Evolutionary conservation across 2,797 vertebrate species (phyloP), one percentile per base, ranked within the genome.

Genomic region (Macroramphosus scolopax): DNA sequence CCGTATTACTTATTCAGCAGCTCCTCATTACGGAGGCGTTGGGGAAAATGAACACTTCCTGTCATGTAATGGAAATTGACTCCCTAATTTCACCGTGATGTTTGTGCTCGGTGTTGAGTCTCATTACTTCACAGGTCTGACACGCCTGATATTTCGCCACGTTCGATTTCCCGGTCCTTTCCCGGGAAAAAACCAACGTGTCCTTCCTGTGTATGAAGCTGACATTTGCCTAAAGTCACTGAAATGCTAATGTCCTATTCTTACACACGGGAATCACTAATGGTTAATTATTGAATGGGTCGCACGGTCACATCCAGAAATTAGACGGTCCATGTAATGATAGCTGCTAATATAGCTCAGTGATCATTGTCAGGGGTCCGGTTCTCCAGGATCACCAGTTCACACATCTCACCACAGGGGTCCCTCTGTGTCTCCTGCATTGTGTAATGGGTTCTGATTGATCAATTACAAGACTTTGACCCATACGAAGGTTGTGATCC

Each of bases 391-490:
- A 65, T 68, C 68, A 63, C 43, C 61, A 29, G 77, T 61, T 77
- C 75, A 62, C 6, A 51, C 36, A 31, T 58, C 43, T 58, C 34
- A 42, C 39, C 24, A 8, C 7, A 2, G 5, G 55, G 64, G 63
- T 57, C 48, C 43, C 10, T 29, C 38, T 36, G 25, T 47, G 15
- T 52, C 39, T 47, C 52, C 35, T 50, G 30, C 55, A 8, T 30
- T 63, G 74, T 77, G 57, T 52, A 65, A 75, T 63, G 72, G 63
- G 24, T 74, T 57, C 57, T 77, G 67, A 82, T 78, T 50, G 73
- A 72, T 73, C 74, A 81, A 81, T 87, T 86, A 84, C 17, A 43
- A 28, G 49, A 56, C 33, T 52, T 37, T 68, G 69, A 77, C 69
- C 60, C 2, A 10, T 13, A 11, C 25, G 18, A 8, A 53, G 26